These are phyloP conservation scores for Myodes glareolus DNA, from an alignment of 2,113 vertebrate genomes.

Conservation along the genomic window DNA sequence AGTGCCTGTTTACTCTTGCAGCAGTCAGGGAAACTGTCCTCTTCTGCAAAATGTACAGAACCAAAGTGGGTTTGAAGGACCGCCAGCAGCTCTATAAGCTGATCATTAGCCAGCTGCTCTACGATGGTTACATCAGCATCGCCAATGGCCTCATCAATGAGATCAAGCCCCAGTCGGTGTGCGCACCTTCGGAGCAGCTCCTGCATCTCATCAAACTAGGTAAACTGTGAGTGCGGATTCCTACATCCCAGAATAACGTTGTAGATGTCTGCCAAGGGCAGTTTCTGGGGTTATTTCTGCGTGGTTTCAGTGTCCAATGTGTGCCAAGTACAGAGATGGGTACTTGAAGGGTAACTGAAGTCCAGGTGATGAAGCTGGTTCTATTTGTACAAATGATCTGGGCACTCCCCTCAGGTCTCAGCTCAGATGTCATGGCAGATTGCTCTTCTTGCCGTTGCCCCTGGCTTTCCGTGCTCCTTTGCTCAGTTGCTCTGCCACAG, in stretches of 20 bases:
- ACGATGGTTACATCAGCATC: slow-evolving; percentile 97
- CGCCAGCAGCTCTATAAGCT: slow-evolving; percentile 97
- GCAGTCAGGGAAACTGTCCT: slow-evolving; percentile 77
- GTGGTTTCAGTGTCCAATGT: neutral
- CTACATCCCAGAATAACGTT: neutral
- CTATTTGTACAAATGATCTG: neutral
- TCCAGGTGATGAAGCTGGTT: neutral
- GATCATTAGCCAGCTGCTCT: slow-evolving; percentile 97
- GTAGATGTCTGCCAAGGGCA: neutral
- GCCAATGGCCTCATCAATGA: slow-evolving; percentile 97
- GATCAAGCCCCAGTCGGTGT: slow-evolving; percentile 94
- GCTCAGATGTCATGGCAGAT: neutral
- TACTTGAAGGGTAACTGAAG: neutral
- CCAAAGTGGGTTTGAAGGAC: slow-evolving; percentile 97
- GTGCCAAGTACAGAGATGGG: neutral
- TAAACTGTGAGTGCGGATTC: slow-evolving; percentile 73
- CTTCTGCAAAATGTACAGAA: slow-evolving; percentile 92
- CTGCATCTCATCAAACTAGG: slow-evolving; percentile 98
- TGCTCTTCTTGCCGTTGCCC: neutral
- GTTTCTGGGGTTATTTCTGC: neutral
- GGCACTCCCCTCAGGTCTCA: neutral
- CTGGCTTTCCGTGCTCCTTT: neutral
- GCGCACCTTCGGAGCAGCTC: slow-evolving; percentile 97
- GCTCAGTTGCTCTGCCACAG: neutral
- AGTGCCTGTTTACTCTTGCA: slow-evolving; percentile 67